These are phyloP conservation scores for Parnassius glacialis DNA, from an alignment of 2,888 invertebrate genomes.

Conservation along the genomic window DNA sequence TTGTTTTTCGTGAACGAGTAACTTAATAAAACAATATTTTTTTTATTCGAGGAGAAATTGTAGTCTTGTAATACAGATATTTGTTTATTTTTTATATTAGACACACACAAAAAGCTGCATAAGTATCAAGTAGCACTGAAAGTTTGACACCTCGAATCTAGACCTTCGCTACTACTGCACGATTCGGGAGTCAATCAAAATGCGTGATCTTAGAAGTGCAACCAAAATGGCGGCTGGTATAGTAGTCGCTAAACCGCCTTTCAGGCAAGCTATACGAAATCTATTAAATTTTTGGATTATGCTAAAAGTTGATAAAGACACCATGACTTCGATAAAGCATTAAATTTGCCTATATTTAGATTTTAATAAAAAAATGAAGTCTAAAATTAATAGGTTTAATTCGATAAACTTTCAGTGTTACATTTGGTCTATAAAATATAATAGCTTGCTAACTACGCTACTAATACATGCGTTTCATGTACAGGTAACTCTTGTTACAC, in stretches of 20 bases:
- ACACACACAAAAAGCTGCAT: background rate
- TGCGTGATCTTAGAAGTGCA: too few relatives aligned
- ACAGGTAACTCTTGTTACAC: constrained; percentile 15
- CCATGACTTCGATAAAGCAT: background rate
- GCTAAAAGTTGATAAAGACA: background rate
- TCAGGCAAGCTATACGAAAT: too few relatives aligned
- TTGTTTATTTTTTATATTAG: too few relatives aligned
- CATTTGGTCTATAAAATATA: constrained; percentile 8
- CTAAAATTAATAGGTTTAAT: background rate
- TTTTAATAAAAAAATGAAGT: background rate
- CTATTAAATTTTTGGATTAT: background rate
- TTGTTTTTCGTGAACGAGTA: background rate
- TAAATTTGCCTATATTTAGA: background rate
- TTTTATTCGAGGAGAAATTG: background rate
- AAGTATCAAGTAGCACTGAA: constrained; percentile 9
- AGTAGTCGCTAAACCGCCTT: too few relatives aligned
- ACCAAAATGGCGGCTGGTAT: too few relatives aligned
- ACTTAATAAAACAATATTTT: background rate
- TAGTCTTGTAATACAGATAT: background rate
- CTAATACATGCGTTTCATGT: constrained; percentile 24
- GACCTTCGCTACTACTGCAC: too few relatives aligned
- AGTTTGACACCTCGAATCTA: background rate
- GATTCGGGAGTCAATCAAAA: too few relatives aligned
- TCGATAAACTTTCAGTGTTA: constrained; percentile 9
- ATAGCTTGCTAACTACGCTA: constrained; percentile 15